Conservation (phyloP, 2,797 vertebrate genomes). For the Acrossocheilus fasciatus region DNA sequence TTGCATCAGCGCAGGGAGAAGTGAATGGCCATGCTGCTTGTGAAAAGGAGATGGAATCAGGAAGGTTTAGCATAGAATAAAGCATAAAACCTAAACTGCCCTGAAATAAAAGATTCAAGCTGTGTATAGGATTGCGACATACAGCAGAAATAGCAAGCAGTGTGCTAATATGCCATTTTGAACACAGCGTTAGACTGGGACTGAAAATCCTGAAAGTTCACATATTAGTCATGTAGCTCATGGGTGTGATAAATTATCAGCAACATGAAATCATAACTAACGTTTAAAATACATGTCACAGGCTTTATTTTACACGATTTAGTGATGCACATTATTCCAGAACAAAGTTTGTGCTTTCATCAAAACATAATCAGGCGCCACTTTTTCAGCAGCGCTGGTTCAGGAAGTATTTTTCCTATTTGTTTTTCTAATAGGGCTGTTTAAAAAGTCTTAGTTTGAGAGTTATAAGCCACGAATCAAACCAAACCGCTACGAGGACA, state of each 20-base stretch:
- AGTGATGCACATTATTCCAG: neutral
- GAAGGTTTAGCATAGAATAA: neutral
- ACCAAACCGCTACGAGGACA: neutral
- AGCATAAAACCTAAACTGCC: neutral
- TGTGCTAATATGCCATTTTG: neutral
- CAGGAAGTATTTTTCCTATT: neutral
- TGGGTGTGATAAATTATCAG: neutral
- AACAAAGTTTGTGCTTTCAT: neutral
- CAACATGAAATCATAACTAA: neutral
- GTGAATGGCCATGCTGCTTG: constrained; percentile 17
- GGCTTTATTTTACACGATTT: neutral
- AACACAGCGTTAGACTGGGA: neutral
- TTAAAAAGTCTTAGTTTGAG: neutral
- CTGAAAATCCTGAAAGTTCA: neutral
- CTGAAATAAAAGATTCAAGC: neutral
- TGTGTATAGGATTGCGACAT: neutral
- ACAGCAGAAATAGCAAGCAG: neutral
- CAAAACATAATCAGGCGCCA: neutral
- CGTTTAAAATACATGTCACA: neutral
- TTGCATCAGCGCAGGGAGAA: constrained; percentile 65
- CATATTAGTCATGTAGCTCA: neutral
- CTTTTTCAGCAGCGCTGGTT: neutral
- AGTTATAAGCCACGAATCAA: neutral
- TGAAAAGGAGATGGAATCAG: neutral
- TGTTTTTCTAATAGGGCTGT: neutral